Percentiles rank a stretch among this genome's conserved stretches.
Evolutionary conservation across 2,113 vertebrate species (phyloP).

Genomic region (Nipponia nippon): DNA sequence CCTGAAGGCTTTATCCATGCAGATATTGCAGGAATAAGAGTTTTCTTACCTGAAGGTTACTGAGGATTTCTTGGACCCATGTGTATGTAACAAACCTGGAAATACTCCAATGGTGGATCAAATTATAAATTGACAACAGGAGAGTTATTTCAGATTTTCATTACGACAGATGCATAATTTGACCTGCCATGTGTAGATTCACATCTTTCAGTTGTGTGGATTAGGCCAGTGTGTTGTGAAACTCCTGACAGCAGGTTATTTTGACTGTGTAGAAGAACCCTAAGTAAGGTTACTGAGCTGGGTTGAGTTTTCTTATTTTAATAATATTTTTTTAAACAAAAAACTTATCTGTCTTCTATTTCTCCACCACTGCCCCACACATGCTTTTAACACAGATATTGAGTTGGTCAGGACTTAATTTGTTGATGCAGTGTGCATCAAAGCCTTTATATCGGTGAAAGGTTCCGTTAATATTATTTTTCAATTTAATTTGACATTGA

Average conservation of each 20-base stretch:
- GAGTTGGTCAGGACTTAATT: neutral
- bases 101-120: neutral
- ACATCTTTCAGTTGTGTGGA: neutral
- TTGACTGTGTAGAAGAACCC: neutral
- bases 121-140: neutral
- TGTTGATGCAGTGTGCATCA: neutral
- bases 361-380: neutral
- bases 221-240: neutral
- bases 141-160: neutral
- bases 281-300: neutral
- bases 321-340: neutral
- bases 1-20: neutral
- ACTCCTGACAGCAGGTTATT: neutral
- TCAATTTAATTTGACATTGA: conserved; percentile 3
- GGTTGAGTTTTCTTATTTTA: neutral
- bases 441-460: neutral
- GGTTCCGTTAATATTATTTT: neutral
- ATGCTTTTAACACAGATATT: neutral
- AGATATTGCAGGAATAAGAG: neutral
- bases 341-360: neutral
- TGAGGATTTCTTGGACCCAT: neutral
- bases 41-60: neutral
- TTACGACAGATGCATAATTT: neutral
- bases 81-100: neutral
- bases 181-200: neutral